These are phyloP conservation scores for Gymnoscopelus braueri DNA, from an alignment of 2,797 vertebrate genomes.

Conservation along the genomic window DNA sequence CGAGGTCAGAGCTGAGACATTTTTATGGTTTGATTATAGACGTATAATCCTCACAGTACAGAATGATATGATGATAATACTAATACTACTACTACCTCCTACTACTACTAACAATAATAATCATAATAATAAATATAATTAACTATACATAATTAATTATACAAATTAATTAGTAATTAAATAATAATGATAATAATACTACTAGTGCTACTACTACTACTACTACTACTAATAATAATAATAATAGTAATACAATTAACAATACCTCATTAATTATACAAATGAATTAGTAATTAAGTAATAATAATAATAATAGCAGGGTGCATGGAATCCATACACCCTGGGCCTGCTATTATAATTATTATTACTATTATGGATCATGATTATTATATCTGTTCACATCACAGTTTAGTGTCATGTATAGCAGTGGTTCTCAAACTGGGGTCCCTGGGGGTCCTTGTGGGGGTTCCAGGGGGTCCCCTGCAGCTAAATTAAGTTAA, in stretches of 20 bases:
- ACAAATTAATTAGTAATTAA: not conserved
- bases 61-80: not conserved
- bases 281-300: too few species aligned
- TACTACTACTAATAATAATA: not conserved
- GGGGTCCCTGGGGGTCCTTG: too few species aligned
- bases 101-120: constrained; percentile 6
- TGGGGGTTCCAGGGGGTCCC: too few species aligned
- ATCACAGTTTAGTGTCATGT: too few species aligned
- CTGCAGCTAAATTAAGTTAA: too few species aligned
- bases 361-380: too few species aligned
- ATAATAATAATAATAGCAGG: too few species aligned
- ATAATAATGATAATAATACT: not conserved
- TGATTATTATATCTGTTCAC: too few species aligned
- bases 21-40: constrained; percentile 2
- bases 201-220: not conserved
- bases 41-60: not conserved
- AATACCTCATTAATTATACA: too few species aligned
- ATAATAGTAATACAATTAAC: not conserved
- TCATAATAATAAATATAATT: constrained; percentile 3
- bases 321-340: too few species aligned
- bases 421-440: too few species aligned
- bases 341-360: too few species aligned
- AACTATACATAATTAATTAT: not conserved
- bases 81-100: constrained; percentile 6
- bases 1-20: not conserved